phyloP scores from a whole-genome alignment of 2,888 invertebrate genomes.

The Cecidostiba fungosa region DNA sequence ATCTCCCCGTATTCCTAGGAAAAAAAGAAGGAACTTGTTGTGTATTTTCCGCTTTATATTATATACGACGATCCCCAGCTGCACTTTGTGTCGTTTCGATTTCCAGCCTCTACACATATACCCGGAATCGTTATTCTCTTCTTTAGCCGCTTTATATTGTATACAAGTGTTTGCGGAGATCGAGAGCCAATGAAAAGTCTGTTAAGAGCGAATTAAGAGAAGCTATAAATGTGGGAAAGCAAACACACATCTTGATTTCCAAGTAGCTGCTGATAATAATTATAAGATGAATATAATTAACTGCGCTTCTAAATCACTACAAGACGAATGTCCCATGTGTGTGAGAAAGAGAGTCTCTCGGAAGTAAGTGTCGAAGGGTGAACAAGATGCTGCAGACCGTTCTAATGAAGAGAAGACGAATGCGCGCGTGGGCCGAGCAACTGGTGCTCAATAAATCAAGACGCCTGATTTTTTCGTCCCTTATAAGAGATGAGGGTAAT shows the following conservation, averaged over 20 bases:
- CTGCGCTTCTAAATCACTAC: slow-evolving; percentile 5
- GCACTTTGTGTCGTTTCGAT: background rate
- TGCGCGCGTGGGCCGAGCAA: slow-evolving; percentile 63
- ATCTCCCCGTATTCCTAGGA: slow-evolving; percentile 3
- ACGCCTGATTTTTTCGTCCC: slow-evolving; percentile 58
- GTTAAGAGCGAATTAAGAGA: slow-evolving; percentile 1
- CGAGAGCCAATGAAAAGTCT: background rate
- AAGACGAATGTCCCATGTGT: slow-evolving; percentile 27
- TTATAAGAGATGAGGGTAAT: slow-evolving; percentile 21
- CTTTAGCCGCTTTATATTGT: background rate
- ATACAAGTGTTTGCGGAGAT: slow-evolving; percentile 3
- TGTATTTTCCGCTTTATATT: slow-evolving; percentile 48
- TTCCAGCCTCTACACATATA: background rate
- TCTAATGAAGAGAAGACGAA: slow-evolving; percentile 41
- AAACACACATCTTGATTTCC: background rate
- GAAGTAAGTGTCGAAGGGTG: slow-evolving; percentile 27
- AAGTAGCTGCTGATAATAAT: background rate
- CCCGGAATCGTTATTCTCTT: background rate
- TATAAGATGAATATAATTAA: slow-evolving; percentile 9
- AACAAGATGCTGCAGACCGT: background rate
- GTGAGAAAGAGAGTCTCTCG: slow-evolving; percentile 39
- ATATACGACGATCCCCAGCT: slow-evolving; percentile 26
- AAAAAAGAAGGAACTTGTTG: slow-evolving; percentile 43
- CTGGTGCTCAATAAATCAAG: slow-evolving; percentile 73
- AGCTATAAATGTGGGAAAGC: background rate